Conservation (phyloP, 2,113 vertebrate species). For the Toxotes jaculatrix region DNA sequence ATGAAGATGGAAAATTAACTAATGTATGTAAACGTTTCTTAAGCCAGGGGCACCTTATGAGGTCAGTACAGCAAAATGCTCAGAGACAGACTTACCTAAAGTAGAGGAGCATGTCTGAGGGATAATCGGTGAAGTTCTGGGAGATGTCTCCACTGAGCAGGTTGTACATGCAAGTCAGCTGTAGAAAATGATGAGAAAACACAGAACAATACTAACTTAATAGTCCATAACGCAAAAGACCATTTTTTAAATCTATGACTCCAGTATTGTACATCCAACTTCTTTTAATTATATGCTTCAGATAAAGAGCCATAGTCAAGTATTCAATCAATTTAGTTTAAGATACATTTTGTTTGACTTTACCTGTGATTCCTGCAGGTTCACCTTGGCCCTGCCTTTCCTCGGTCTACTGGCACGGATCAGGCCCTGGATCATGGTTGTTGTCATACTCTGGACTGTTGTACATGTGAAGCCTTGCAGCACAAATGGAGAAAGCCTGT, state of each 20-base stretch:
- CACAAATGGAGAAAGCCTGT: conserved; percentile 70
- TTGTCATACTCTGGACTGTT: conserved; percentile 22
- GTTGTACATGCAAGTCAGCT: conserved; percentile 83
- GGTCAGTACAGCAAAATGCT: not conserved
- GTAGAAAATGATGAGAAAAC: not conserved
- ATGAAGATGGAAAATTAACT: not conserved
- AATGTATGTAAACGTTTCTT: not conserved
- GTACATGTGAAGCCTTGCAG: conserved; percentile 80
- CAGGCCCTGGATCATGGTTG: conserved; percentile 12
- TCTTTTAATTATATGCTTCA: not conserved
- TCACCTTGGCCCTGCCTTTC: conserved; percentile 46
- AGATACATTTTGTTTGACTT: not conserved
- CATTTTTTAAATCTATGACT: not conserved
- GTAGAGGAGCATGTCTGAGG: conserved; percentile 80
- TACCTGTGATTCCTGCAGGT: conserved; percentile 75
- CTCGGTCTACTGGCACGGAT: conserved; percentile 61
- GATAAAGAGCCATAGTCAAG: not conserved
- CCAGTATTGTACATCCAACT: not conserved
- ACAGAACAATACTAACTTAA: not conserved
- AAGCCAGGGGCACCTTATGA: not conserved
- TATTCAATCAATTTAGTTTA: not conserved
- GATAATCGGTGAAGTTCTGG: conserved; percentile 71
- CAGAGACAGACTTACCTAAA: conserved; percentile 63
- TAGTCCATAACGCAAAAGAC: not conserved
- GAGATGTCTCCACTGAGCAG: conserved; percentile 43